These are phyloP conservation scores for Asbolus verrucosus DNA, from an alignment of 1,140 invertebrate genomes.

Conservation along the genomic window DNA sequence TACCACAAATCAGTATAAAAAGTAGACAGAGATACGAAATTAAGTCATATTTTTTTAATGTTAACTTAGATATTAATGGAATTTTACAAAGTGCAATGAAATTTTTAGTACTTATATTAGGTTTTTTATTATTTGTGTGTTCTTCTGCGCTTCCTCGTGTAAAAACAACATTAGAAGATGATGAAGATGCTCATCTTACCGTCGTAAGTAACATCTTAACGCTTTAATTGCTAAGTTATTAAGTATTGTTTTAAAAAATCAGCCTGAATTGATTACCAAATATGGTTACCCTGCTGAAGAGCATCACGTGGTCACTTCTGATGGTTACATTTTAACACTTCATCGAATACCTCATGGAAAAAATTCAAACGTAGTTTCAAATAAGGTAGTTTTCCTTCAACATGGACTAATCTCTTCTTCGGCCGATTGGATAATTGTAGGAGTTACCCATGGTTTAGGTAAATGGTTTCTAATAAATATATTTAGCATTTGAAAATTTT, in stretches of 20 bases:
- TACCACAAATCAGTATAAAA: too few species aligned
- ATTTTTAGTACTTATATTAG: too few species aligned
- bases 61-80: too few species aligned
- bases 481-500: too few species aligned
- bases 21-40: too few species aligned
- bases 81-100: too few species aligned
- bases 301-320: conserved; percentile 74
- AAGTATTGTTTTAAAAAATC: conserved; percentile 18
- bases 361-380: background rate
- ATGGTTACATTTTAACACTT: conserved; percentile 80
- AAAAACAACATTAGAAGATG: background rate
- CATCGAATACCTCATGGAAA: conserved; percentile 73
- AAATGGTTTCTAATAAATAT: too few species aligned
- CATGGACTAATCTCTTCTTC: conserved; percentile 81
- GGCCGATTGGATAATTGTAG: conserved; percentile 74
- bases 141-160: background rate
- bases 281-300: conserved; percentile 77
- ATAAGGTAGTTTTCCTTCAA: conserved; percentile 71
- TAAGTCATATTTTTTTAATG: too few species aligned
- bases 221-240: too few species aligned
- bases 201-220: conserved; percentile 17
- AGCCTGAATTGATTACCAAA: conserved; percentile 71
- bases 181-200: conserved; percentile 24
- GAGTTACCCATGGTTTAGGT: conserved; percentile 65
- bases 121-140: conserved; percentile 3